These are phyloP conservation scores for western clawed frog (Xenopus tropicalis) DNA, from an alignment of 2,113 vertebrate genomes.

Conservation along the genomic window DNA sequence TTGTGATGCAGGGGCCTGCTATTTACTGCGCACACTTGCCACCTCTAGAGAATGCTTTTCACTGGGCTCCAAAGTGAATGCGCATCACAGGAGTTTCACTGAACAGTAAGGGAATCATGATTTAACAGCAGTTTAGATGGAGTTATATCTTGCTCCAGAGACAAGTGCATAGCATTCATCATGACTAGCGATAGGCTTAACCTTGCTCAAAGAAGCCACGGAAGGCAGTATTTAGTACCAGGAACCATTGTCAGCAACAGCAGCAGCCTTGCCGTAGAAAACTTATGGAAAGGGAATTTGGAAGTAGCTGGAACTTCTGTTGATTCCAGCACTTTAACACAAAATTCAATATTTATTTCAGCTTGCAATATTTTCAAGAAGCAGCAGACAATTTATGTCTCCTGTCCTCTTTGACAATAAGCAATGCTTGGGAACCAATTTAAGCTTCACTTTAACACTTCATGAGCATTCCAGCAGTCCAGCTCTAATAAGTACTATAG, in stretches of 20 bases:
- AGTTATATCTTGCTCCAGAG: slow-evolving; percentile 34
- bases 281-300: slow-evolving; percentile 41
- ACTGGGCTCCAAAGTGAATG: background rate
- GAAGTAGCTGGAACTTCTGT: slow-evolving; percentile 38
- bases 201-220: slow-evolving; percentile 23
- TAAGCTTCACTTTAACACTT: slow-evolving; percentile 18
- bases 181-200: slow-evolving; percentile 21
- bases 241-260: slow-evolving; percentile 28
- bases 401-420: background rate
- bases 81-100: background rate
- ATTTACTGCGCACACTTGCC: slow-evolving; percentile 2
- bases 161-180: slow-evolving; percentile 27
- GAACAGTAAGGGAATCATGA: slow-evolving; percentile 9
- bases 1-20: background rate
- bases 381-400: slow-evolving; percentile 30
- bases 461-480: background rate
- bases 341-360: slow-evolving; percentile 44
- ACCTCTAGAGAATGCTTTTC: background rate
- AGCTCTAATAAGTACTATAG: background rate
- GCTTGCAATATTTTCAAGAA: slow-evolving; percentile 21
- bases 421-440: slow-evolving; percentile 10
- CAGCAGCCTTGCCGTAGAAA: slow-evolving; percentile 32
- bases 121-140: slow-evolving; percentile 30
- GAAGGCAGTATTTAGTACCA: slow-evolving; percentile 6
- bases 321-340: slow-evolving; percentile 46